These are phyloP conservation scores for Drosophila prolongata DNA, from an alignment of 2,888 invertebrate species.

Conservation along the genomic window DNA sequence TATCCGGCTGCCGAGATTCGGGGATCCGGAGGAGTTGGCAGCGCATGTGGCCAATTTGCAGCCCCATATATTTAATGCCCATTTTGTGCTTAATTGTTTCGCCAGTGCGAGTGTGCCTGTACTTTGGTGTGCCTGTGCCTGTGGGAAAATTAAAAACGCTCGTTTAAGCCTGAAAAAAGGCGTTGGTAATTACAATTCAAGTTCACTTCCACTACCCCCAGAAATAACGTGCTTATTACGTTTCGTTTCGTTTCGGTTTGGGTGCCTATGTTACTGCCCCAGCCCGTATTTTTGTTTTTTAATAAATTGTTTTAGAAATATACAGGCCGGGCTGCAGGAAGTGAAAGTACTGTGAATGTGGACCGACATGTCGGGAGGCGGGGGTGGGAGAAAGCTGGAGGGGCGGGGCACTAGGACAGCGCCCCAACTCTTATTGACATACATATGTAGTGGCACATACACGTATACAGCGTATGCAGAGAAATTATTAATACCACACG, in stretches of 20 bases:
- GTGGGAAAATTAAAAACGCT: slow-evolving; percentile 59
- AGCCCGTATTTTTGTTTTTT: slow-evolving; percentile 51
- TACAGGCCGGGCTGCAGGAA: slow-evolving; percentile 18
- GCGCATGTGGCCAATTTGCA: slow-evolving; percentile 56
- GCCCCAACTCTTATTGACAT: slow-evolving; percentile 71
- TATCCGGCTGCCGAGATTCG: slow-evolving; percentile 12
- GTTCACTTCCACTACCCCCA: slow-evolving; percentile 59
- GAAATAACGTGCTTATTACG: slow-evolving; percentile 48
- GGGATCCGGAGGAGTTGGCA: slow-evolving; percentile 2
- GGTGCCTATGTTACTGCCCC: slow-evolving; percentile 4
- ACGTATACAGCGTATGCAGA: slow-evolving; percentile 12
- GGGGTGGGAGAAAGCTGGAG: slow-evolving; percentile 6
- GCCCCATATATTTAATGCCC: slow-evolving; percentile 62
- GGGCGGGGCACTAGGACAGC: slow-evolving; percentile 34
- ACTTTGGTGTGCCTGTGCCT: slow-evolving; percentile 29
- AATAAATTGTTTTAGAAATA: slow-evolving; percentile 78
- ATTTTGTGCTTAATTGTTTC: slow-evolving; percentile 49
- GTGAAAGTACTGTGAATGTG: slow-evolving; percentile 28
- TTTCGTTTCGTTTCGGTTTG: slow-evolving; percentile 23
- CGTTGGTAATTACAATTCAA: slow-evolving; percentile 76
- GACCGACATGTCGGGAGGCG: slow-evolving; percentile 69
- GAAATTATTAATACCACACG: background rate
- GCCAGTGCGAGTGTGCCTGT: slow-evolving; percentile 6
- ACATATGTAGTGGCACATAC: slow-evolving; percentile 52
- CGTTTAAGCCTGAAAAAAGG: slow-evolving; percentile 47